A percentile compares a stretch with the other conserved stretches of the same genome.
Conservation (phyloP, 2,113 vertebrate genomes). For the Myanophis thanlyinensis region DNA sequence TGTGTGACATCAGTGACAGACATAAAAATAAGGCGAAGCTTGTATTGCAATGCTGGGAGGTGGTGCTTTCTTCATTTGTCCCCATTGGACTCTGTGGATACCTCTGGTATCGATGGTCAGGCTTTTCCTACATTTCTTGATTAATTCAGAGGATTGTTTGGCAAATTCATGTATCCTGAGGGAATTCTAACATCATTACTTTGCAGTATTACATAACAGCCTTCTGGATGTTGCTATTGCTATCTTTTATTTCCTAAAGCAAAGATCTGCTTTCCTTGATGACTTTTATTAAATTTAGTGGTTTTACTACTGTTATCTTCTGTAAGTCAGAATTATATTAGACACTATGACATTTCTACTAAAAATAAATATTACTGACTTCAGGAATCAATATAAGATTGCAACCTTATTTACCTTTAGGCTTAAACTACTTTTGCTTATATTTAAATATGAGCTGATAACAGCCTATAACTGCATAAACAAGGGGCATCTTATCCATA, state of each 20-base stretch:
- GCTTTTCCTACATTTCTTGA: neutral
- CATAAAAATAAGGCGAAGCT: neutral
- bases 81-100: neutral
- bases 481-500: neutral
- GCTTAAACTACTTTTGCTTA: neutral
- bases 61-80: neutral
- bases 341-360: neutral
- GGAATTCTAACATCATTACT: neutral
- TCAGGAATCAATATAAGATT: neutral
- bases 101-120: neutral
- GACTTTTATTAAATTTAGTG: neutral
- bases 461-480: neutral
- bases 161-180: neutral
- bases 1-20: neutral
- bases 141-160: neutral
- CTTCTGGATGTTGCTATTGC: neutral
- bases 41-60: neutral
- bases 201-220: neutral
- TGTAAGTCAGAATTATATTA: neutral
- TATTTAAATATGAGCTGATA: neutral
- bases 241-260: neutral
- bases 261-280: neutral
- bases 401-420: neutral
- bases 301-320: neutral
- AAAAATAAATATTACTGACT: neutral